A percentile compares a stretch with the other conserved stretches of the same genome.
phyloP scores from a whole-genome alignment of 1,140 invertebrate genomes.

The Drosophila neocordata region DNA sequence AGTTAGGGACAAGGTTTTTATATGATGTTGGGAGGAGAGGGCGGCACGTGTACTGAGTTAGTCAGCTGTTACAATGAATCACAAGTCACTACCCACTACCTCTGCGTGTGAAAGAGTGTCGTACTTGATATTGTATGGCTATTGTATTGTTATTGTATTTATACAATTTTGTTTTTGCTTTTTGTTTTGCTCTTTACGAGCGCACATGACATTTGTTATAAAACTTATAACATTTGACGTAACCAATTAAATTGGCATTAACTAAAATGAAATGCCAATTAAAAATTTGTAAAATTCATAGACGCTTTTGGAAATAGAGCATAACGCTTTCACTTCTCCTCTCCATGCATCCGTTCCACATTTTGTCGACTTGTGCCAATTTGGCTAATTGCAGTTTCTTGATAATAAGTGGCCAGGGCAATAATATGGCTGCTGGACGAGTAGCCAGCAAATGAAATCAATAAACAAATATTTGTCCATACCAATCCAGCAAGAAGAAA shows the following conservation, averaged over 20 bases:
- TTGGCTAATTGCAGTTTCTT: neutral
- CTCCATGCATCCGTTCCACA: neutral
- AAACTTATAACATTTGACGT: neutral
- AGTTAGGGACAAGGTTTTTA: no score
- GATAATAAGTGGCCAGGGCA: neutral
- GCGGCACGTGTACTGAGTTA: neutral
- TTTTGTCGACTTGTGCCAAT: neutral
- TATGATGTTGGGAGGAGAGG: no score
- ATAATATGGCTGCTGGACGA: neutral
- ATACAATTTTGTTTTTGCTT: neutral
- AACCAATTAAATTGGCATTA: conserved; percentile 9
- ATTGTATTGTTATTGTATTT: no score
- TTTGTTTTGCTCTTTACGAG: neutral
- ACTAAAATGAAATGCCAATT: conserved; percentile 3
- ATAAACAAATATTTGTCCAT: neutral
- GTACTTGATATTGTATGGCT: neutral
- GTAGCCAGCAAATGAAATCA: neutral
- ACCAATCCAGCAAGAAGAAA: neutral
- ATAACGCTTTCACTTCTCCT: neutral
- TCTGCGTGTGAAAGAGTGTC: conserved; percentile 3
- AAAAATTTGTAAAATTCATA: neutral
- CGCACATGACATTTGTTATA: conserved; percentile 9
- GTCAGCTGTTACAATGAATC: conserved; percentile 4
- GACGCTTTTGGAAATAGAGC: neutral
- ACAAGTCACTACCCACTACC: neutral